Evolutionary conservation across 2,888 invertebrate species (phyloP), one percentile per base, ranked within the genome.

Genomic region (Sarcophaga subvicina): DNA sequence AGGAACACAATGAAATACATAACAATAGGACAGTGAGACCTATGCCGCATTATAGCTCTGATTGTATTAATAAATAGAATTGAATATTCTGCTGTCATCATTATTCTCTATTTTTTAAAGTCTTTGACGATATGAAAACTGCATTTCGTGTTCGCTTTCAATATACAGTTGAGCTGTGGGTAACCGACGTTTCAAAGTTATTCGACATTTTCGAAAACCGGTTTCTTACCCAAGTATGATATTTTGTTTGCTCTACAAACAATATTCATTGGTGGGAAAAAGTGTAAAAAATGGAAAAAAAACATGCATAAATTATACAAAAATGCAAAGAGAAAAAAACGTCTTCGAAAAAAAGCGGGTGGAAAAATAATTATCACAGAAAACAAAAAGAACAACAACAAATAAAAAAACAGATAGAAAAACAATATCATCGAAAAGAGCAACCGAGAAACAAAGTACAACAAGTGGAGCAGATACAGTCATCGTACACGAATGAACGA

Each of bases 311-410:
- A 71, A 66, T 70, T 75, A 66, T 60, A 76, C 27, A 54, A 75
- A 14, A 82, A 79, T 60, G 54, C 49, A 59, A 81, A 37, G 37
- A 37, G 37, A 10, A 37, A 37, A 10, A 8, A 59, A 14, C 20
- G 37, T 59, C 27, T 64, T 49, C 5, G 37, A 77, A n/a, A 64
- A 79, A 69, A 79, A 72, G 79, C 79, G 79, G 82, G 75, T 83
- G 86, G 45, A 80, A 83, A 75, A 82, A 86, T 76, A 86, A 79
- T 86, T 71, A 82, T 76, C 81, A 66, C 69, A 78, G 71, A 64
- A 78, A 45, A 63, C 1, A 3, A 22, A 69, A 27, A 76, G 47
- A 45, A 72, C n/a, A 45, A 81, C 27, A 14, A 63, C 20, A 69
- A 69, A 69, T 22, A 63, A 17, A 54, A 67, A 8, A 14, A 47